Conservation (phyloP, 2,888 invertebrate species). For the Sipunculus nudus region DNA sequence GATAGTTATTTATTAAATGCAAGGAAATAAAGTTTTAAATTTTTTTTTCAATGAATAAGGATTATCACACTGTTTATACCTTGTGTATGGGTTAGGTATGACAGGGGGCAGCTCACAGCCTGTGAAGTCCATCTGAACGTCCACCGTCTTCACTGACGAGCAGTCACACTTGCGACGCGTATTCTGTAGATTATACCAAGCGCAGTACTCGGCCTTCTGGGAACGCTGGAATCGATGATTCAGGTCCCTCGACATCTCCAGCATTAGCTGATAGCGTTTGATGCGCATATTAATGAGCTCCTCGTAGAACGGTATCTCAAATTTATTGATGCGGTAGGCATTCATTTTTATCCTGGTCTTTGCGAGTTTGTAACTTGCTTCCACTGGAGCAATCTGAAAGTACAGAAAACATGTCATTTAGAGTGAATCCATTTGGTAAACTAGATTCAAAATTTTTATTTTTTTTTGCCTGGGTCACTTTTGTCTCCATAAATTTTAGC, state of each 20-base stretch:
- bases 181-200: conserved; percentile 41
- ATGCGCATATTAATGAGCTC: conserved; percentile 55
- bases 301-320: conserved; percentile 61
- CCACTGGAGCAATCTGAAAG: conserved; percentile 55
- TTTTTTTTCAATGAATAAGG: not conserved
- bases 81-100: conserved; percentile 35
- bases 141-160: conserved; percentile 26
- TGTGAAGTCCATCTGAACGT: conserved; percentile 33
- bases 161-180: conserved; percentile 37
- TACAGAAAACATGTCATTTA: no score
- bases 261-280: conserved; percentile 49
- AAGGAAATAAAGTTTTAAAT: not conserved
- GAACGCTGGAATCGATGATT: conserved; percentile 33
- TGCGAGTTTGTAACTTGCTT: conserved; percentile 54
- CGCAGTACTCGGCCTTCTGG: conserved; percentile 43
- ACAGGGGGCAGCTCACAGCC: conserved; percentile 43
- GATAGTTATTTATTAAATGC: not conserved
- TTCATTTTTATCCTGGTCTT: conserved; percentile 56
- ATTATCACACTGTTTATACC: conserved; percentile 14
- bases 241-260: conserved; percentile 42
- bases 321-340: conserved; percentile 57
- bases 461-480: no score
- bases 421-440: no score
- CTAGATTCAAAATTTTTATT: no score
- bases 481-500: no score